These are phyloP conservation scores for Popillia japonica DNA, from an alignment of 1,140 invertebrate genomes.

Conservation along the genomic window DNA sequence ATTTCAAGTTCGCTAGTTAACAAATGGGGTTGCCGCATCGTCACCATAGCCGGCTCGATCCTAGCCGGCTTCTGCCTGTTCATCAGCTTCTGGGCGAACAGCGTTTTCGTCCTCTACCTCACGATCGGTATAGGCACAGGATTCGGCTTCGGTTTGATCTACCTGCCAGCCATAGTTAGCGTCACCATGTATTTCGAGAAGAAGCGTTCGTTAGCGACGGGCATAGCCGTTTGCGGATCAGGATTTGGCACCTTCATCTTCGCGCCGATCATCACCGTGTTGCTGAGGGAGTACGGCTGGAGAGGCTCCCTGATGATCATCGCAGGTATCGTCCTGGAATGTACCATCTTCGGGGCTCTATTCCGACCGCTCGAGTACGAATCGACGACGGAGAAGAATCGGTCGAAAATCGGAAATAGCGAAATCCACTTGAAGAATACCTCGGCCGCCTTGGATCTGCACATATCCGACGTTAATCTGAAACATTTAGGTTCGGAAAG, in stretches of 20 bases:
- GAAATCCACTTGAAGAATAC: conserved; percentile 57
- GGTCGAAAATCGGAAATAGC: conserved; percentile 19
- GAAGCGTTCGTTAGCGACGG: conserved; percentile 88
- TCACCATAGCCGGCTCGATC: conserved; percentile 87
- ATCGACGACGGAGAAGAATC: conserved; percentile 48
- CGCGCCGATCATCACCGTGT: conserved; percentile 75
- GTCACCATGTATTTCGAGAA: conserved; percentile 95
- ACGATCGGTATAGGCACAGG: conserved; percentile 90
- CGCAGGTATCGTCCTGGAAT: conserved; percentile 81
- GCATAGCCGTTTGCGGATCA: conserved; percentile 94
- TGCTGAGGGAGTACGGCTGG: conserved; percentile 74
- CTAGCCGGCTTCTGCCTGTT: conserved; percentile 79
- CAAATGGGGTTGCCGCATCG: conserved; percentile 87
- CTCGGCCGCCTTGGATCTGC: conserved; percentile 53
- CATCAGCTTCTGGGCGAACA: conserved; percentile 77
- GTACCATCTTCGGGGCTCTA: conserved; percentile 83
- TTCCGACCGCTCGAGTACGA: conserved; percentile 74
- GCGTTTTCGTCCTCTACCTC: conserved; percentile 82
- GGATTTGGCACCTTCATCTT: conserved; percentile 87
- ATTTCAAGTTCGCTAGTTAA: conserved; percentile 93
- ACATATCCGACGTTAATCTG: conserved; percentile 53
- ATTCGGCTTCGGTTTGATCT: conserved; percentile 92
- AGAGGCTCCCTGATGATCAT: conserved; percentile 81
- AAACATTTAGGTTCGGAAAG: conserved; percentile 41
- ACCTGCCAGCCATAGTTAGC: conserved; percentile 92